Conservation (phyloP, 2,888 invertebrate species). For the Acanthoscelides obtectus region DNA sequence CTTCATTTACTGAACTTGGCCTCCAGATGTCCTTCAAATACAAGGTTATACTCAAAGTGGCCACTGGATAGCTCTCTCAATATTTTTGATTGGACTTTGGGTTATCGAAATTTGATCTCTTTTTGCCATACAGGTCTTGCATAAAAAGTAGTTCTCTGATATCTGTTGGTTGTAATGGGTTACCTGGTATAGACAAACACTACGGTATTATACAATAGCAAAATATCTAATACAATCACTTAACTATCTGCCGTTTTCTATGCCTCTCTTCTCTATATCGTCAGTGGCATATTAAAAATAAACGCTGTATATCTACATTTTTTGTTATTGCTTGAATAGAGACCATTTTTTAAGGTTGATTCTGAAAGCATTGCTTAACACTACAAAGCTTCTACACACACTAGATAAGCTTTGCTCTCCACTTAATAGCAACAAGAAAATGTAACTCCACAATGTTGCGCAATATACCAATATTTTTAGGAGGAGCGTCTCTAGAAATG, state of each 20-base stretch:
- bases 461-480: no score
- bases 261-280: constrained; percentile 31
- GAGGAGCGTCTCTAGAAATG: no score
- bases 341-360: constrained; percentile 23
- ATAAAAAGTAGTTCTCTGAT: no score
- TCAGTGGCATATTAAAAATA: constrained; percentile 37
- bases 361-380: constrained; percentile 22
- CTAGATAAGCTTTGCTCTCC: constrained; percentile 1
- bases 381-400: constrained; percentile 9
- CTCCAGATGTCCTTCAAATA: no score
- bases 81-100: no score
- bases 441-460: no score
- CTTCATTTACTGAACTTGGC: no score
- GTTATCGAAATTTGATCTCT: no score
- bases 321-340: constrained; percentile 33
- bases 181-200: constrained; percentile 11
- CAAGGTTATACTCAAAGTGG: no score
- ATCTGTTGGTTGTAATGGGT: no score
- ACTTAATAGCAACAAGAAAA: background rate
- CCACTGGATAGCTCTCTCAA: no score
- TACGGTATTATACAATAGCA: constrained; percentile 16
- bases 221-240: constrained; percentile 16
- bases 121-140: no score
- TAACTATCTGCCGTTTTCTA: constrained; percentile 25
- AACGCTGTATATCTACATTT: constrained; percentile 22